Base-by-base conservation (phyloP, 2,888 invertebrate genomes). In the Drepanosiphum platanoidis region DNA sequence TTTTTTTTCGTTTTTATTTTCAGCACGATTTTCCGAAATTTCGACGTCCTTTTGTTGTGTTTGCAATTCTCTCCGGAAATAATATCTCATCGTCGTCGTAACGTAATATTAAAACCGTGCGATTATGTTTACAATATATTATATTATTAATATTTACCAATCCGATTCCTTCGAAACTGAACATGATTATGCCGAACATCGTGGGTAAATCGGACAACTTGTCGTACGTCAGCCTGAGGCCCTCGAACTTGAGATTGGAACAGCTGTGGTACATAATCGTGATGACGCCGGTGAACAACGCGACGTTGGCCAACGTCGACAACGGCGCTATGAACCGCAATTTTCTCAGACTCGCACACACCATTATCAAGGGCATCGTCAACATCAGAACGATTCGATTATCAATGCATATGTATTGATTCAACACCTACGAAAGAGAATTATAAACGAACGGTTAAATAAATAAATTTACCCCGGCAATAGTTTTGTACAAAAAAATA, bases 91-190 rank as follows among this genome's bases (percentile, higher is more conserved):
- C n/a, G n/a, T n/a, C n/a, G n/a, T n/a, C n/a, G n/a, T 8, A 39
- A 66, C 36, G 39, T 39, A n/a, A 39, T 15, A 3, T 32, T n/a
- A 11, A 34, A 64, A 32, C n/a, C n/a, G n/a, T n/a, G n/a, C n/a
- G n/a, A n/a, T n/a, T n/a, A n/a, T n/a, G n/a, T n/a, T n/a, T n/a
- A n/a, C n/a, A n/a, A n/a, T n/a, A n/a, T n/a, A n/a, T n/a, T n/a
- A n/a, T n/a, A n/a, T n/a, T n/a, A n/a, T n/a, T n/a, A n/a, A 34
- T 86, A 88, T 88, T 88, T 87, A 90, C 90, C 87, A 90, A 89
- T 88, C 96, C 96, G 88, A 99, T 98, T 13, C 98, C 99, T 92
- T 99, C 99, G 93, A 99, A 98, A 0, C 99, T 97, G 90, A 98
- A 99, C 86, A 99, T 95, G 0, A 96, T 96, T 46, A 98, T 95